Base-by-base conservation (phyloP, 1,140 invertebrate genomes). In the Aphidius gifuensis region DNA sequence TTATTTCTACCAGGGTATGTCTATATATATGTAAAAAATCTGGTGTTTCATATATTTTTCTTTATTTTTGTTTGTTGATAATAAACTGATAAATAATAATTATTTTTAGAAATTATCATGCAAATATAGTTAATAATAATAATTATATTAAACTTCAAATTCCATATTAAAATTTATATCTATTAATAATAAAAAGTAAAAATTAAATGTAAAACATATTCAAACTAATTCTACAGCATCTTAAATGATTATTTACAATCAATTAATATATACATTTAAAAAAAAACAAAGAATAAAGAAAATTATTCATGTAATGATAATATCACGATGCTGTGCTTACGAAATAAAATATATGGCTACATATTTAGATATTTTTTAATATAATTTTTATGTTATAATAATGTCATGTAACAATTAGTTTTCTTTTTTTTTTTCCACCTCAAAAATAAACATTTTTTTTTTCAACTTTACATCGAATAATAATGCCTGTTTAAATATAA, bases 291-390 rank as follows among this genome's bases (percentile, higher is more conserved):
- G 47, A 58, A 23, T 38, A 38, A 48, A 45, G 44, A 39, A 16
- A 38, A 58, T 48, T 23, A 32, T 58, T 58, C 53, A 55, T 66
- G 61, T 58, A 64, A 61, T 45, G 55, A 61, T 66, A 66, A 66
- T 66, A 66, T 66, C 65, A 66, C 65, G 60, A 63, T 51, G 62
- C 60, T 66, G 58, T 63, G 43, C 62, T 61, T 61, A 64, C 23
- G 50, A 45, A 42, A 55, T 66, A 61, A 50, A 42, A 44, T 16
- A 57, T 66, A 66, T 66, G 65, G 61, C 61, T 66, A 64, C 42
- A 45, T 45, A 23, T 38, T 63, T 42, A n/a, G 23, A 16, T 47
- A 16, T 38, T 50, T 47, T 23, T 42, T 16, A 47, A 63, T 57
- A 60, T 40, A n/a, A 49, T 50, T 9, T 58, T 56, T 51, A 51